Evolutionary conservation across 1,140 invertebrate species (phyloP).

Genomic region (Belonocnema kinseyi): DNA sequence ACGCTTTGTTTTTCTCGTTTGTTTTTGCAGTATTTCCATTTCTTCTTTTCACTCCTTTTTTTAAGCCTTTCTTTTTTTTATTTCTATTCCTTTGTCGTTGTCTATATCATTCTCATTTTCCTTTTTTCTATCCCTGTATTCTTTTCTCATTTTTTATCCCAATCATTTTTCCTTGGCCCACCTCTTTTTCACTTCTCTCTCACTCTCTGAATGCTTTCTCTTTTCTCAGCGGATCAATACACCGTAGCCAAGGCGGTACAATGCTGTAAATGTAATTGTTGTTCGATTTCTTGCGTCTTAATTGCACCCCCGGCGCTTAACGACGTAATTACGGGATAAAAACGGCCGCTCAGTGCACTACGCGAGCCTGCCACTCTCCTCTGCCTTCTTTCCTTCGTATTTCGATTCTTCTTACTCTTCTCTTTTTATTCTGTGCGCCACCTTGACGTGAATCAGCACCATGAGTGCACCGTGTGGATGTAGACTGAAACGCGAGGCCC

Average conservation of each 20-base stretch:
- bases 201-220: constrained; percentile 49
- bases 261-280: constrained; percentile 68
- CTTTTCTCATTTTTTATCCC: constrained; percentile 34
- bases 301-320: constrained; percentile 68
- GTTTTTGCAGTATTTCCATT: background rate
- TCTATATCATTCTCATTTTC: background rate
- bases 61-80: constrained; percentile 38
- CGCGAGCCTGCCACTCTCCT: constrained; percentile 15
- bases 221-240: constrained; percentile 68
- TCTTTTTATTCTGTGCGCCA: constrained; percentile 47
- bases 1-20: too few relatives aligned
- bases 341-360: constrained; percentile 48
- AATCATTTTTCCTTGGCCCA: constrained; percentile 47
- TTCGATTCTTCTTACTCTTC: constrained; percentile 31
- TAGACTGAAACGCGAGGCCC: background rate
- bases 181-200: constrained; percentile 41
- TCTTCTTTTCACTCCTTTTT: constrained; percentile 20
- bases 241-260: constrained; percentile 60
- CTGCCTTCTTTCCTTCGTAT: constrained; percentile 43
- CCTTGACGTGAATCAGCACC: constrained; percentile 47
- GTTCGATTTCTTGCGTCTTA: constrained; percentile 73
- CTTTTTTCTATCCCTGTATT: background rate
- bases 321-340: constrained; percentile 71
- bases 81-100: background rate
- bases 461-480: constrained; percentile 33